A percentile compares a stretch with the other conserved stretches of the same genome.
phyloP scores from a whole-genome alignment of 2,113 vertebrate species.

The Erythrocercus mccallii region DNA sequence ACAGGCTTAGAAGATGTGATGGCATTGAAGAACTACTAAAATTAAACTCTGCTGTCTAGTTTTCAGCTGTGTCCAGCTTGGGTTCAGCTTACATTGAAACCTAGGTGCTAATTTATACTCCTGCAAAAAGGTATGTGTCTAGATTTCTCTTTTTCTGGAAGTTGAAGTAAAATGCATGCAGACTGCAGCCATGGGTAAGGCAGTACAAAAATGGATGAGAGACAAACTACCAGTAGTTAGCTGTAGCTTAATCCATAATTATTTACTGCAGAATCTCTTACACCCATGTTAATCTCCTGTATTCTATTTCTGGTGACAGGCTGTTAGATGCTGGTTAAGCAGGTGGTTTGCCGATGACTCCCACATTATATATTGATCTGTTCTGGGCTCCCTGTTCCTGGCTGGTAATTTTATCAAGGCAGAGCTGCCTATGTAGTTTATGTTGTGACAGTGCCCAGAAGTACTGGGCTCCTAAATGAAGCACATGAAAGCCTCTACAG shows the following conservation, averaged over 20 bases:
- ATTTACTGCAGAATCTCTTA: background rate
- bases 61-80: background rate
- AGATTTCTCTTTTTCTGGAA: background rate
- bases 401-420: slow-evolving; percentile 13
- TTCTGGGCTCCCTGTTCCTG: background rate
- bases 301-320: slow-evolving; percentile 32
- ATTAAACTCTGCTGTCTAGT: slow-evolving; percentile 24
- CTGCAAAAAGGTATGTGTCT: background rate
- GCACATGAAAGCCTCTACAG: background rate
- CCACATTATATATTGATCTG: slow-evolving; percentile 30
- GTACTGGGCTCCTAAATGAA: background rate
- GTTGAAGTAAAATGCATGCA: background rate
- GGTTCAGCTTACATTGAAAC: slow-evolving; percentile 45
- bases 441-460: background rate
- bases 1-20: background rate
- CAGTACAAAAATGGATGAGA: background rate
- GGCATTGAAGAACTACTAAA: slow-evolving; percentile 21
- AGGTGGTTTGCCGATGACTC: slow-evolving; percentile 10
- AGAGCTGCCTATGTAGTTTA: background rate
- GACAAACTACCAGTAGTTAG: background rate
- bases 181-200: background rate
- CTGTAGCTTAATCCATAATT: background rate
- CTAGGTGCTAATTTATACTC: background rate
- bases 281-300: background rate
- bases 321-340: slow-evolving; percentile 24